Conservation (phyloP, 1,140 invertebrate genomes). For the Drosophila ficusphila region DNA sequence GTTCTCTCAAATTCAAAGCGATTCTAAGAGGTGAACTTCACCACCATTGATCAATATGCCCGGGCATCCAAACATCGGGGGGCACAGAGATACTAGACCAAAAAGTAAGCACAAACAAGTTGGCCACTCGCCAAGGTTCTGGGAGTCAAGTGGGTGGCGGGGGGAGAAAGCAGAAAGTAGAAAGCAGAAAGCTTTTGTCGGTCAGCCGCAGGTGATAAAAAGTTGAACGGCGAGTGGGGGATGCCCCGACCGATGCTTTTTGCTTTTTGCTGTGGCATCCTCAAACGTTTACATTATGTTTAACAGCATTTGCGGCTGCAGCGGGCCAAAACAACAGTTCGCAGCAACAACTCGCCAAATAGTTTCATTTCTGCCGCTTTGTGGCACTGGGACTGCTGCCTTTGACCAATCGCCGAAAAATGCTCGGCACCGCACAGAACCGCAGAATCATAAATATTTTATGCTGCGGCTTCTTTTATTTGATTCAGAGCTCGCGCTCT, state of each 20-base stretch:
- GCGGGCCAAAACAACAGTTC: slow-evolving; percentile 35
- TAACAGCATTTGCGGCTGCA: slow-evolving; percentile 64
- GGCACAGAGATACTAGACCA: slow-evolving; percentile 6
- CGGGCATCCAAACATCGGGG: background rate
- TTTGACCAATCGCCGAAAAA: slow-evolving; percentile 65
- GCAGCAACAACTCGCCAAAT: slow-evolving; percentile 46
- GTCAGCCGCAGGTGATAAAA: slow-evolving; percentile 70
- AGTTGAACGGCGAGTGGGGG: slow-evolving; percentile 24
- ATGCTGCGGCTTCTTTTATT: slow-evolving; percentile 65
- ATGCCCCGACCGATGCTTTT: slow-evolving; percentile 4
- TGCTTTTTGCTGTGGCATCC: slow-evolving; percentile 39
- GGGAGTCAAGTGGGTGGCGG: slow-evolving; percentile 31
- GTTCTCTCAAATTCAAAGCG: background rate
- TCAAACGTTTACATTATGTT: slow-evolving; percentile 70
- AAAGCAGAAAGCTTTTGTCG: slow-evolving; percentile 43
- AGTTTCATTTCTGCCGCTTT: slow-evolving; percentile 52
- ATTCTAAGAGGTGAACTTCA: background rate
- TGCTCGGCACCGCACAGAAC: slow-evolving; percentile 32
- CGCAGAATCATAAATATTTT: slow-evolving; percentile 80
- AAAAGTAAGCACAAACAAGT: slow-evolving; percentile 41
- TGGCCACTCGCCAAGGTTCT: slow-evolving; percentile 46
- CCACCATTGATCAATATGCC: slow-evolving; percentile 10
- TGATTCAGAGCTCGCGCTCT: slow-evolving; percentile 36
- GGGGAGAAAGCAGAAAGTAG: no score
- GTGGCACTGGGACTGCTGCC: slow-evolving; percentile 5